Conservation (phyloP, 1,140 invertebrate species). For the Antheraea pernyi region DNA sequence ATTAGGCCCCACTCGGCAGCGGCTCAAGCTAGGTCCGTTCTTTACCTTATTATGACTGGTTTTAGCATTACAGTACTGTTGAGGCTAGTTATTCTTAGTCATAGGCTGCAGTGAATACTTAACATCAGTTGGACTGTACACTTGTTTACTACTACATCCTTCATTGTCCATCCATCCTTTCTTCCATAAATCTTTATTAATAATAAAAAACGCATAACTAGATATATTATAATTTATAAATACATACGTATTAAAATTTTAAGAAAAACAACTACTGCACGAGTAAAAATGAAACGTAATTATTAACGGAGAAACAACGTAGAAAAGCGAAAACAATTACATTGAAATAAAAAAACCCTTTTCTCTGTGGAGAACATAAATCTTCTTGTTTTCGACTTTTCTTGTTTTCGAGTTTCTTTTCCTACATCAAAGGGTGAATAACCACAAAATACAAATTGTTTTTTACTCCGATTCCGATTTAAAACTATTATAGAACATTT, state of each 20-base stretch:
- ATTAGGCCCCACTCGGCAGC: no score
- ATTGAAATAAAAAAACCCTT: slow-evolving; percentile 7
- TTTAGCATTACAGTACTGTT: no score
- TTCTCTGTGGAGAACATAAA: slow-evolving; percentile 11
- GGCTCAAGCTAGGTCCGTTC: no score
- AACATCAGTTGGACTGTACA: no score
- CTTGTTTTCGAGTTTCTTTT: slow-evolving; percentile 8
- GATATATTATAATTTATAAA: background rate
- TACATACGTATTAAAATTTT: background rate
- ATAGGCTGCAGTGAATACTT: no score
- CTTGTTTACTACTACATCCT: no score
- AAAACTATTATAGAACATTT: background rate
- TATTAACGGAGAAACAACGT: background rate
- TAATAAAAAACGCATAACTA: no score
- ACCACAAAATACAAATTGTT: slow-evolving; percentile 13
- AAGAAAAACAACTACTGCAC: background rate
- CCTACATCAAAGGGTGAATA: slow-evolving; percentile 3
- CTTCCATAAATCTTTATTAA: no score
- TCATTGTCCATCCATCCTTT: no score
- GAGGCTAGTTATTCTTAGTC: no score
- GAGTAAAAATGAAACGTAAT: background rate
- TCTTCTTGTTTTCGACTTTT: slow-evolving; percentile 12
- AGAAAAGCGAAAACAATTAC: slow-evolving; percentile 3
- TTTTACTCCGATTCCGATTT: background rate
- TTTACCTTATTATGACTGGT: no score